A percentile compares a stretch with the other conserved stretches of the same genome.
These are phyloP conservation scores for Amblyopsis hoosieri DNA, from an alignment of 2,797 vertebrate species.

Conservation along the genomic window DNA sequence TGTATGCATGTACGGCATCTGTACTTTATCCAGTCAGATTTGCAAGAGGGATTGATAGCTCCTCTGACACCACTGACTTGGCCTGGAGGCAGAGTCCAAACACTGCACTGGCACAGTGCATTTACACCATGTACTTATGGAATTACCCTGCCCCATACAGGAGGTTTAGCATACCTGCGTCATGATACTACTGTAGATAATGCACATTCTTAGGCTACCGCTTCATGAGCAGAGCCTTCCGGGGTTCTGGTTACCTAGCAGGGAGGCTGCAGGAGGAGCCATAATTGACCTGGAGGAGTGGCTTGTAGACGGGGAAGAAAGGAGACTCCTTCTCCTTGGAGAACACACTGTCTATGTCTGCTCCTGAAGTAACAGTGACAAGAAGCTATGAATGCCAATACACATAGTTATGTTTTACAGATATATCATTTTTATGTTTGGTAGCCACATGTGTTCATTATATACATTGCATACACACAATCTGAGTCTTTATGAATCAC, in stretches of 20 bases:
- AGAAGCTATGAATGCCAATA: conserved; percentile 1
- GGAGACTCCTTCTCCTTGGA: conserved; percentile 44
- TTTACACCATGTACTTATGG: no score
- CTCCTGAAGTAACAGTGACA: conserved; percentile 22
- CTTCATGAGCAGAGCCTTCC: not conserved
- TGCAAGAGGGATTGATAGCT: no score
- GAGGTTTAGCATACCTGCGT: no score
- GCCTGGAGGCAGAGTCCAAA: no score
- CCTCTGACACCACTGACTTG: not conserved
- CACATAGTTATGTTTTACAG: not conserved
- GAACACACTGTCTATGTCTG: conserved; percentile 28
- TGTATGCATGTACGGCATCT: no score
- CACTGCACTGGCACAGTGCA: no score
- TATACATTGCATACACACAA: no score
- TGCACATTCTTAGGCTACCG: no score
- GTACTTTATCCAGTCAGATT: no score
- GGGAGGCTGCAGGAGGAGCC: conserved; percentile 75
- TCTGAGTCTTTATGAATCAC: no score
- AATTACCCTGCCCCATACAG: no score
- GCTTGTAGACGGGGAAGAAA: conserved; percentile 53
- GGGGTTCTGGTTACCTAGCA: conserved; percentile 60
- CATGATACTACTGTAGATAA: not conserved
- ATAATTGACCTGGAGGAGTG: conserved; percentile 73
- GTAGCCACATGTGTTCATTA: not conserved
- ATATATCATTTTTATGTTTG: not conserved